Conservation (phyloP, 2,797 vertebrate genomes). For the Hypotaenidia philippensis region DNA sequence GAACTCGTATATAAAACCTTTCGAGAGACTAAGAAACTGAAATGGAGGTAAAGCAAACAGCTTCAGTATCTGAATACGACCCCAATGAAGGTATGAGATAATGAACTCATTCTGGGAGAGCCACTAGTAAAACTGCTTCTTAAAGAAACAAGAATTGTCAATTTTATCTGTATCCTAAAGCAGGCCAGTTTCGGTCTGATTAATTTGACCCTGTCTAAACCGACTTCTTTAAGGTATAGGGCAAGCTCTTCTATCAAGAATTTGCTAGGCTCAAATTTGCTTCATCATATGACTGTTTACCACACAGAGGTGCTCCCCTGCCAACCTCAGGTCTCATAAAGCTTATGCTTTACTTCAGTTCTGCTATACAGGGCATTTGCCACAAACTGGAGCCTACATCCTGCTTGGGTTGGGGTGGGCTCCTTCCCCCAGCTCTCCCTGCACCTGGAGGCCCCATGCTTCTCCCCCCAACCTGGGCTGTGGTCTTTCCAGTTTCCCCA, state of each 20-base stretch:
- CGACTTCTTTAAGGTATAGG: neutral
- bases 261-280: neutral
- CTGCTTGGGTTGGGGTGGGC: neutral
- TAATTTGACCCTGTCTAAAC: neutral
- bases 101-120: neutral
- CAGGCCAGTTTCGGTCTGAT: neutral
- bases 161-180: neutral
- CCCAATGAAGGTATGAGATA: neutral
- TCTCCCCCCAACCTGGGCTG: neutral
- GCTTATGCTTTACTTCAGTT: neutral
- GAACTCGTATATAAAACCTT: neutral
- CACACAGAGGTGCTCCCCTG: neutral
- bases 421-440: neutral
- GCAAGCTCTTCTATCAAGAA: neutral
- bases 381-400: neutral
- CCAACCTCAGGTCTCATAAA: neutral
- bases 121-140: neutral
- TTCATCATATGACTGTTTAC: neutral
- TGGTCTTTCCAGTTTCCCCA: neutral
- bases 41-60: neutral
- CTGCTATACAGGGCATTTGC: neutral
- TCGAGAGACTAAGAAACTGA: neutral
- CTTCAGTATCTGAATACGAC: neutral
- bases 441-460: rapidly evolving
- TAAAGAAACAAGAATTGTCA: neutral